These are phyloP conservation scores for Nephila pilipes DNA, from an alignment of 1,140 invertebrate genomes.

Conservation along the genomic window DNA sequence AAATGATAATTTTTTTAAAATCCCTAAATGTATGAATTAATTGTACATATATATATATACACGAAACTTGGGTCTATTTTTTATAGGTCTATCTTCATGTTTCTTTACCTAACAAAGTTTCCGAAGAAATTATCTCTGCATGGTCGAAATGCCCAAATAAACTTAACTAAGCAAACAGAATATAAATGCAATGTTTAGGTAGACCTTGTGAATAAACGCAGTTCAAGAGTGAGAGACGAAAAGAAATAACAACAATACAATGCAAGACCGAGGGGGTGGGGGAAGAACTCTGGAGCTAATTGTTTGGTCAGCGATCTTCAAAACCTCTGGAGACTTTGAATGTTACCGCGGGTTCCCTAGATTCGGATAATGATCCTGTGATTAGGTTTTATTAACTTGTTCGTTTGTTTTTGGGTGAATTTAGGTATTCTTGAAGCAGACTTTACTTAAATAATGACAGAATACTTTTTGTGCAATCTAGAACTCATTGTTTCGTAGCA, in stretches of 20 bases:
- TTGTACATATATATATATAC: no score
- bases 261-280: background rate
- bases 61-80: no score
- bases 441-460: background rate
- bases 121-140: background rate
- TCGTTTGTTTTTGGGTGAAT: conserved; percentile 56
- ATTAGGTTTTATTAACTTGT: conserved; percentile 70
- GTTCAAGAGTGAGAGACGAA: conserved; percentile 15
- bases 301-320: conserved; percentile 73
- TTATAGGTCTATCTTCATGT: no score
- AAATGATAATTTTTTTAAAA: no score
- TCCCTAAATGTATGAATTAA: no score
- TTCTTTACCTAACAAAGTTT: background rate
- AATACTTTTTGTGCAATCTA: background rate
- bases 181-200: conserved; percentile 42
- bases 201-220: conserved; percentile 6
- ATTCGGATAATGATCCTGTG: conserved; percentile 71
- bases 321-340: conserved; percentile 59
- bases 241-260: conserved; percentile 51
- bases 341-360: conserved; percentile 65
- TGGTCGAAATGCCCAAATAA: conserved; percentile 29
- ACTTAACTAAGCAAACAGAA: conserved; percentile 32
- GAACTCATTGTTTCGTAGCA: background rate
- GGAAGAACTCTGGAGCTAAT: conserved; percentile 56
- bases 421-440: conserved; percentile 6